Percentiles rank a stretch among this genome's conserved stretches.
Conservation (phyloP, 1,140 invertebrate species). For the Drosophila oshimai region DNA sequence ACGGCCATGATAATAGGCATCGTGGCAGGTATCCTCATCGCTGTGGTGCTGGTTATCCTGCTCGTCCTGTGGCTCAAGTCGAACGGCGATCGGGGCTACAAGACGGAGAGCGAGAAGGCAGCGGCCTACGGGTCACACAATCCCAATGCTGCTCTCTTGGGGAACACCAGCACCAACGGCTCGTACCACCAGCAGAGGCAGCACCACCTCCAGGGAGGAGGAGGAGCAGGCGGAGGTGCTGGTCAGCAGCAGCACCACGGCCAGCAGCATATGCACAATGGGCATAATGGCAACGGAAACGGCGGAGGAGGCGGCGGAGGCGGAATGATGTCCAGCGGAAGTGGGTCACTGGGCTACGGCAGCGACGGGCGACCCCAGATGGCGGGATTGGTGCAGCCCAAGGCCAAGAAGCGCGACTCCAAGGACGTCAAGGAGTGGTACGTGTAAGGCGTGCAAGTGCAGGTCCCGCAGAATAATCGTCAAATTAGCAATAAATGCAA, state of each 20-base stretch:
- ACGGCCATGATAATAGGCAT: conserved; percentile 93
- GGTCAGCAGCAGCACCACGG: conserved; percentile 72
- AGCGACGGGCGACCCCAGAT: conserved; percentile 74
- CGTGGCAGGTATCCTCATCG: conserved; percentile 94
- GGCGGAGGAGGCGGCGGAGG: conserved; percentile 41
- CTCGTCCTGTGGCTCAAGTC: conserved; percentile 93
- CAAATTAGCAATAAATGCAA: conserved; percentile 78
- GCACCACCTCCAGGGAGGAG: conserved; percentile 74
- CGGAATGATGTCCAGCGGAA: conserved; percentile 72
- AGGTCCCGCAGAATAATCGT: conserved; percentile 33
- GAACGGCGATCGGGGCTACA: conserved; percentile 93
- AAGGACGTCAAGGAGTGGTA: conserved; percentile 98
- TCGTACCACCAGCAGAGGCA: conserved; percentile 83
- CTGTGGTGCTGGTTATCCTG: conserved; percentile 94
- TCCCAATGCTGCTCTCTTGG: conserved; percentile 88
- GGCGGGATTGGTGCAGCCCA: conserved; percentile 83
- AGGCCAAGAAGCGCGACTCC: conserved; percentile 89
- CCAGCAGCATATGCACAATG: conserved; percentile 64
- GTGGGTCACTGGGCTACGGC: conserved; percentile 66
- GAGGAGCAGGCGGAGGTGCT: conserved; percentile 49
- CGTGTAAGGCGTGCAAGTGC: conserved; percentile 83
- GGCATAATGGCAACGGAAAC: conserved; percentile 47
- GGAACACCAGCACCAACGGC: conserved; percentile 84
- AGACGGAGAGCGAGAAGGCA: conserved; percentile 93
- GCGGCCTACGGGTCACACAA: conserved; percentile 88